Percentiles rank a stretch among this genome's conserved stretches.
Conservation (phyloP, 2,113 vertebrate species). For the Misgurnus mizolepis region DNA sequence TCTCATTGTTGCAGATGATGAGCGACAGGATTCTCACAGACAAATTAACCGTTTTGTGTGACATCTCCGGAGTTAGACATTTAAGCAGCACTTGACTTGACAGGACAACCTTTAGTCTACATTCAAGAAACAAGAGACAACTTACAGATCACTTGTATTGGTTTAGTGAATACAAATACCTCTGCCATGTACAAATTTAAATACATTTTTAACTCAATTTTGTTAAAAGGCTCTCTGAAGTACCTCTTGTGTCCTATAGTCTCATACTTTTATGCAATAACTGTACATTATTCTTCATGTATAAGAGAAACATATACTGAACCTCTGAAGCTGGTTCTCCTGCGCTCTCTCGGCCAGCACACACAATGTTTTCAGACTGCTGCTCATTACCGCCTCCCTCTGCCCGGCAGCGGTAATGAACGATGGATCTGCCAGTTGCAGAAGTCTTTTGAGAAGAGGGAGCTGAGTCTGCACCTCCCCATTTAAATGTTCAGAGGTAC, state of each 20-base stretch:
- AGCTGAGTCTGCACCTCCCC: conserved; percentile 64
- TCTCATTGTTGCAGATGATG: conserved; percentile 63
- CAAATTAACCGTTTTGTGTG: conserved; percentile 66
- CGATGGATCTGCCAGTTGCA: conserved; percentile 74
- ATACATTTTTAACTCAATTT: too few relatives aligned
- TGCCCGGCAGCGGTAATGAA: conserved; percentile 63
- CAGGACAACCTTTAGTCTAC: conserved; percentile 63
- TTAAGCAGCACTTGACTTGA: conserved; percentile 60
- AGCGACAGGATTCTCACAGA: conserved; percentile 70
- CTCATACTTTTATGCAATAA: neutral
- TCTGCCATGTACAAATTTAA: too few relatives aligned
- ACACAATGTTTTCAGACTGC: conserved; percentile 79
- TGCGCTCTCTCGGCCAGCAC: conserved; percentile 83
- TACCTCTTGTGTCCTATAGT: too few relatives aligned
- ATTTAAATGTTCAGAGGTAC: conserved; percentile 19
- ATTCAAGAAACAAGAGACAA: neutral
- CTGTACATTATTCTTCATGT: too few relatives aligned
- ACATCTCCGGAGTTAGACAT: conserved; percentile 68
- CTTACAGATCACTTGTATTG: neutral
- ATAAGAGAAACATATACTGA: conserved; percentile 42
- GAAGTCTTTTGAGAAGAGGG: conserved; percentile 80
- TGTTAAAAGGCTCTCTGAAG: too few relatives aligned
- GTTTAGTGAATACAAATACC: too few relatives aligned
- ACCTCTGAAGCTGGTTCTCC: conserved; percentile 78
- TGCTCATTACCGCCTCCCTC: conserved; percentile 69